Evolutionary conservation across 2,113 vertebrate genomes (phyloP), one percentile per base, ranked within the genome.

Genomic region (Malurus elegans): DNA sequence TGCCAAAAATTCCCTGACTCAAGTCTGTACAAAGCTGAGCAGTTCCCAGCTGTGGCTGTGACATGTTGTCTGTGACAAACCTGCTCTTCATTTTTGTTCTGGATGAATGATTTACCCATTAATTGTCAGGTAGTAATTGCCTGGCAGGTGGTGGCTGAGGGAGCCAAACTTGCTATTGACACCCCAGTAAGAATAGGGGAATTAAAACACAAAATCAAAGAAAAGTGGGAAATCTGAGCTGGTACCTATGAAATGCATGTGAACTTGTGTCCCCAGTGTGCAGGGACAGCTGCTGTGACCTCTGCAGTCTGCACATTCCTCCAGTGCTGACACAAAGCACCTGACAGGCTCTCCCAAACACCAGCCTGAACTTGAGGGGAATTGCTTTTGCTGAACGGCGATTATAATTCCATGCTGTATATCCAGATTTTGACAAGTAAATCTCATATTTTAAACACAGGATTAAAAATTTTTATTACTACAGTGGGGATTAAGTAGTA

Each of bases 401-500:
- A 90, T 93, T 87, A 75, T 98, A 98, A 98, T 98, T 98, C 98
- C 97, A 42, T 79, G 96, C 92, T 74, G 91, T 95, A 96, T 96
- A 95, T 79, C 81, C 97, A 97, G 98, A 98, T 98, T 98, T 98
- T 98, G 97, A 98, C 97, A 98, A 98, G 97, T 90, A 99, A 98
- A 98, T 98, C 98, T 98, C 97, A 98, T 98, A 98, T 98, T 98
- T 98, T 98, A 98, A 98, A 99, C 98, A 98, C 97, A 98, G 98
- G 98, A 98, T 99, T 99, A 99, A 98, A 94, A 97, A 97, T 97
- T 97, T 98, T 98, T 99, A 98, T 99, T 99, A 98, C 97, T 98
- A 98, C 96, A 97, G 96, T 86, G 86, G 67, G 96, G 98, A 99
- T 98, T 99, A 98, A 88, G 83, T 70, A 76, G 96, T 93, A 98